A percentile compares a stretch with the other conserved stretches of the same genome.
Evolutionary conservation across 2,888 invertebrate genomes (phyloP).

Genomic region (Ochlodes sylvanus): DNA sequence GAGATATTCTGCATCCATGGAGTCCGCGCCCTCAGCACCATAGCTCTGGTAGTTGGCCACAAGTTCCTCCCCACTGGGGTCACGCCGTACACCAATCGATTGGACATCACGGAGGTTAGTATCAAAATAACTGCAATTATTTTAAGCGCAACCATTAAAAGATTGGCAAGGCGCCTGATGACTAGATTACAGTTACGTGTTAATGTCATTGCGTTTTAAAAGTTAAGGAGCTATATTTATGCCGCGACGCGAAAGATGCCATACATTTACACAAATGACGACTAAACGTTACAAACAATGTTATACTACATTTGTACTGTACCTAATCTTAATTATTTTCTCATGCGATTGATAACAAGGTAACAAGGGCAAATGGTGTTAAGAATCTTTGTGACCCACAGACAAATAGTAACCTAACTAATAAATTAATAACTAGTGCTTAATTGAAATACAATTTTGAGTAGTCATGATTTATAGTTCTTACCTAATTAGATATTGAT

Average conservation of each 20-base stretch:
- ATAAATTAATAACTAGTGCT: too few species aligned
- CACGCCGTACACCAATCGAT: constrained; percentile 87
- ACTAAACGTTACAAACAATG: too few species aligned
- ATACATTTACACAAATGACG: too few species aligned
- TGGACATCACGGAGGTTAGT: constrained; percentile 84
- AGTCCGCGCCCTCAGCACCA: constrained; percentile 87
- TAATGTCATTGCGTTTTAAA: constrained; percentile 31
- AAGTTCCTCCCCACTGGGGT: constrained; percentile 87
- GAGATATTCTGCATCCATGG: constrained; percentile 90
- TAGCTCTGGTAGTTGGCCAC: constrained; percentile 87
- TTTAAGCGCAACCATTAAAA: constrained; percentile 30
- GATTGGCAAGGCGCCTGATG: constrained; percentile 36
- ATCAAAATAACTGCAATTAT: constrained; percentile 27
- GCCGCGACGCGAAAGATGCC: neutral
- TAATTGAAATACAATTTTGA: too few species aligned
- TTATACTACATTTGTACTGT: too few species aligned
- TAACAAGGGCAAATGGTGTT: too few species aligned
- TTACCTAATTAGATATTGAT: too few species aligned
- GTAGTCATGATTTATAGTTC: too few species aligned
- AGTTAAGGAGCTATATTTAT: constrained; percentile 24
- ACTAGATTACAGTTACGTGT: constrained; percentile 27
- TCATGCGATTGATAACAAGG: too few species aligned
- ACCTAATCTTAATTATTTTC: too few species aligned
- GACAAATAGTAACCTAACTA: too few species aligned
- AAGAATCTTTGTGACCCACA: too few species aligned